These are phyloP conservation scores for Ctenoplectra terminalis DNA, from an alignment of 1,140 invertebrate species.

Conservation along the genomic window DNA sequence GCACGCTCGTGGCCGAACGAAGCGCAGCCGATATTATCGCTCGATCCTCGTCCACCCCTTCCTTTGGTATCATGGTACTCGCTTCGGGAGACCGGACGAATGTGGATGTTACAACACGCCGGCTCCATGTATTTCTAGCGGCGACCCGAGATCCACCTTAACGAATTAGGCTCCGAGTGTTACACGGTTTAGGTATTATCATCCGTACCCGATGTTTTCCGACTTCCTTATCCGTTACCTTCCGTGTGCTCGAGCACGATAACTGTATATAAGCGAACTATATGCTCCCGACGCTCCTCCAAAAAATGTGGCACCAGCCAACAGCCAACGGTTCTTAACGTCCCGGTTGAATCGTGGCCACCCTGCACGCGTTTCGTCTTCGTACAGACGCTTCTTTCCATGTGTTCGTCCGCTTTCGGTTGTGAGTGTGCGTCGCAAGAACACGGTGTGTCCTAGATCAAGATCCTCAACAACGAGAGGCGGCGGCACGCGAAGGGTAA, in stretches of 20 bases:
- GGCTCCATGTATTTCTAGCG: conserved; percentile 3
- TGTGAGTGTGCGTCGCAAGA: conserved; percentile 5
- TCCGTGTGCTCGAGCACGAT: not conserved
- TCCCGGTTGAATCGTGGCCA: not conserved
- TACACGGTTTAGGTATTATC: conserved; percentile 1
- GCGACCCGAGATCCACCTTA: not conserved
- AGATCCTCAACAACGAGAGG: not conserved
- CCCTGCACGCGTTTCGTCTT: no score
- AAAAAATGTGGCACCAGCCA: not conserved
- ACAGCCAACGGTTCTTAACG: not conserved
- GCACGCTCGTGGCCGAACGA: conserved; percentile 41
- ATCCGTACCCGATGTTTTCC: not conserved
- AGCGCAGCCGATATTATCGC: conserved; percentile 37
- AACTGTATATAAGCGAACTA: no score
- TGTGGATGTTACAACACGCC: not conserved
- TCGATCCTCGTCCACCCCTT: conserved; percentile 14
- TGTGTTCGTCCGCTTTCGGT: not conserved
- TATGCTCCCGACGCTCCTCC: not conserved
- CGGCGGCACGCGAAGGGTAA: conserved; percentile 24
- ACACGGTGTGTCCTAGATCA: not conserved
- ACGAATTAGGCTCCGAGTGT: not conserved
- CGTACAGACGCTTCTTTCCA: no score
- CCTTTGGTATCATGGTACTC: not conserved
- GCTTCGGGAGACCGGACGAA: not conserved
- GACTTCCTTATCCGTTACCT: no score